Base-by-base conservation (phyloP, 2,113 vertebrate species). In the Zosterops lateralis region DNA sequence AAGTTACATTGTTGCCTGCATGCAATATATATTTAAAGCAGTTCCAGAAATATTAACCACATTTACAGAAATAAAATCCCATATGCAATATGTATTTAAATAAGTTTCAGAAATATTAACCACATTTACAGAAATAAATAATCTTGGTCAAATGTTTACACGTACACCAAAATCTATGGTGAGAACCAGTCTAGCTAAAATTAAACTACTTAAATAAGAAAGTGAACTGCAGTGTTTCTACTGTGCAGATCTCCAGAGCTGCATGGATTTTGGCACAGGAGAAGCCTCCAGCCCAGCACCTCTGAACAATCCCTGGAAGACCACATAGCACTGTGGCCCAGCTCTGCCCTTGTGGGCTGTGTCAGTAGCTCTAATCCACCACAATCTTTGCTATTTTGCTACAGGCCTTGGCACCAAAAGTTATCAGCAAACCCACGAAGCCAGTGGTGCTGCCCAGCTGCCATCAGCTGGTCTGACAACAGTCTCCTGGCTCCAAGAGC, bases 281-380 rank as follows among this genome's bases (percentile, higher is more conserved):
- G 71, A 65, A 72, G 4, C 11, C 21, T 82, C 14, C n/a, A 68
- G 58, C 28, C 24, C 14, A 76, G 12, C 19, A 40, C 11, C 45
- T 90, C 48, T 28, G 40, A 34, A 53, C 12, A 24, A 6, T 16
- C 36, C 31, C n/a, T 20, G 25, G 45, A 60, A 56, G 36, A 22
- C 6, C 62, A 32, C 0, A 0, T 4, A 18, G 24, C 1, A 1
- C 60, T 19, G 11, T 50, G 10, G 8, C 11, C 20, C 51, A 26
- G 53, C 53, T 47, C 53, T 64, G 47, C 32, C 44, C 3, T 38
- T n/a, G 34, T 0, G 0, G 29, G 29, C 40, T 29, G 21, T 1
- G 6, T 38, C 54, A 64, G 70, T 2, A 34, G 31, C 78, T 26
- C 34, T 25, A 14, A 17, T 3, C 31, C 3, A 0, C 40, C 21